phyloP scores from a whole-genome alignment of 1,140 invertebrate genomes.

The Drosophila leontia region DNA sequence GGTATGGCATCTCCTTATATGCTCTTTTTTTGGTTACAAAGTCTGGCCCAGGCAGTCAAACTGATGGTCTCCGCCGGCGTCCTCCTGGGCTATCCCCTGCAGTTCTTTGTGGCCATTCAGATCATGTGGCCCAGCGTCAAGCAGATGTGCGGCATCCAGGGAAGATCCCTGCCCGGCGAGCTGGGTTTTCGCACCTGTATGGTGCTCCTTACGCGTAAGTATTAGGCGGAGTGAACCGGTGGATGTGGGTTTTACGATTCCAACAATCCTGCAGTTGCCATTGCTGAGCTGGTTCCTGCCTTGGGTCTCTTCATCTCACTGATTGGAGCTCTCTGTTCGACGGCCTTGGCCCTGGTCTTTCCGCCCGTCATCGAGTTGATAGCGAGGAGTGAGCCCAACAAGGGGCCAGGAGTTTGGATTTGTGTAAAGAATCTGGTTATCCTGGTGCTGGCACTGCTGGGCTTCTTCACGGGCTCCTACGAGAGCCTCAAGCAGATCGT shows the following conservation, averaged over 20 bases:
- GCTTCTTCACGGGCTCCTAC: conserved; percentile 91
- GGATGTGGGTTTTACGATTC: neutral
- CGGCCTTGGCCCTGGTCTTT: conserved; percentile 94
- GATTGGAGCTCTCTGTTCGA: conserved; percentile 95
- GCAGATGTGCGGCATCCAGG: conserved; percentile 48
- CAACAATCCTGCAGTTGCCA: conserved; percentile 87
- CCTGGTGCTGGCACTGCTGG: conserved; percentile 88
- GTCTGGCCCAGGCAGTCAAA: conserved; percentile 87
- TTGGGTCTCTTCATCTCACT: conserved; percentile 95
- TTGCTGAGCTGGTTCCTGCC: conserved; percentile 93
- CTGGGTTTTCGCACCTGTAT: conserved; percentile 88
- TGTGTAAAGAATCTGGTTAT: conserved; percentile 88
- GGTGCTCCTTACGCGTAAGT: conserved; percentile 91
- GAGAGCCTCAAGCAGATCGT: conserved; percentile 89
- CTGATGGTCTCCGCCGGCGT: conserved; percentile 91
- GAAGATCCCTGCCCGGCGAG: conserved; percentile 86
- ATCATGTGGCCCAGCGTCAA: conserved; percentile 87
- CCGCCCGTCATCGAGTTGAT: conserved; percentile 95
- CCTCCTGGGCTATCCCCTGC: conserved; percentile 91
- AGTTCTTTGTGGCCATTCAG: conserved; percentile 93
- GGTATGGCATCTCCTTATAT: neutral
- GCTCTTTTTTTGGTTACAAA: conserved; percentile 44
- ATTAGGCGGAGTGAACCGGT: neutral
- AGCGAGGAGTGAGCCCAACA: conserved; percentile 86
- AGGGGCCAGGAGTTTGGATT: conserved; percentile 84